Percentiles rank a stretch among this genome's conserved stretches.
Evolutionary conservation across 2,797 vertebrate genomes (phyloP).

Genomic region (Nannoperca australis): DNA sequence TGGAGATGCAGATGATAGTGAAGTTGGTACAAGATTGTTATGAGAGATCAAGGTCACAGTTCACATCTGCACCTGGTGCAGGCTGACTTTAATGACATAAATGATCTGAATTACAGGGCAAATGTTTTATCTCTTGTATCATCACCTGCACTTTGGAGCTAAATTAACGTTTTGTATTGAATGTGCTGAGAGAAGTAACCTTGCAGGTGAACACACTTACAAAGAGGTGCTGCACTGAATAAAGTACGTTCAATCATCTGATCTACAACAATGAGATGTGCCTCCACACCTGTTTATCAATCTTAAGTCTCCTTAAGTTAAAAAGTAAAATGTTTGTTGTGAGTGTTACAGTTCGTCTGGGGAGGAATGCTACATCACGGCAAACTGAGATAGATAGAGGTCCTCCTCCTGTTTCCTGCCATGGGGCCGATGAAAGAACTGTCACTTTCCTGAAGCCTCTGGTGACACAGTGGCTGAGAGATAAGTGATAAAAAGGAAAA

Average conservation of each 20-base stretch:
- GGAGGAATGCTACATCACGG: constrained; percentile 27
- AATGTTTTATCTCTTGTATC: constrained; percentile 67
- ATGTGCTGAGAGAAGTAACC: constrained; percentile 61
- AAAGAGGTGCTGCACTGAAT: constrained; percentile 24
- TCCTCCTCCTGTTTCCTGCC: constrained; percentile 69
- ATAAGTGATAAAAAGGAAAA: constrained; percentile 40
- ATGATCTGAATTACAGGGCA: constrained; percentile 59
- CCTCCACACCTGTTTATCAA: constrained; percentile 44
- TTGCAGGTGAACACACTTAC: constrained; percentile 46
- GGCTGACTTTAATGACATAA: constrained; percentile 55
- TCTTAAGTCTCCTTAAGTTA: background rate
- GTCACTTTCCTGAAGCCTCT: constrained; percentile 66
- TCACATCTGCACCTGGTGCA: constrained; percentile 65
- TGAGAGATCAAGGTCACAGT: constrained; percentile 54
- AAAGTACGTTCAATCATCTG: constrained; percentile 21
- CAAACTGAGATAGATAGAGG: constrained; percentile 48
- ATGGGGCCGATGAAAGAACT: constrained; percentile 62
- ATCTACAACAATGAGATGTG: constrained; percentile 27
- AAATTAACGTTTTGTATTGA: constrained; percentile 52
- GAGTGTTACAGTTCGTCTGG: constrained; percentile 8
- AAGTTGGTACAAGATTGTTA: background rate
- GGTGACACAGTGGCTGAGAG: constrained; percentile 35
- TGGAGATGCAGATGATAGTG: background rate
- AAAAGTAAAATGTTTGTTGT: constrained; percentile 35
- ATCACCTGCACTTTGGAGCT: constrained; percentile 52